A percentile compares a stretch with the other conserved stretches of the same genome.
phyloP scores from a whole-genome alignment of 1,140 invertebrate species.

The Diuraphis noxia region DNA sequence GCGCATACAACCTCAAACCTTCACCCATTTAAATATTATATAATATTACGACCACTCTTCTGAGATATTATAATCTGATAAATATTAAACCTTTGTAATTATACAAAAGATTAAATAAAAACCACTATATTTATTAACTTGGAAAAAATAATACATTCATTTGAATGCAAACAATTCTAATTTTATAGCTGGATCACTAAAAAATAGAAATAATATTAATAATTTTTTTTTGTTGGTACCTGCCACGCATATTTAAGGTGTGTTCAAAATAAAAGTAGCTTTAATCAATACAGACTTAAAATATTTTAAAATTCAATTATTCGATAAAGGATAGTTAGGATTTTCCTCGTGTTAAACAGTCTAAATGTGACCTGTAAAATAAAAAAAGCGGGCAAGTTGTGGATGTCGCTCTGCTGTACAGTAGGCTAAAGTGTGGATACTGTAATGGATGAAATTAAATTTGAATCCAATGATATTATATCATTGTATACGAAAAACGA shows the following conservation, averaged over 20 bases:
- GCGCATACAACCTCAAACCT: background rate
- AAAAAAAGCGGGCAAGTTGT: too few relatives aligned
- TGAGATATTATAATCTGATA: slow-evolving; percentile 19
- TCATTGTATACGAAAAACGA: too few relatives aligned
- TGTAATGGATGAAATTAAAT: too few relatives aligned
- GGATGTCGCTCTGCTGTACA: too few relatives aligned
- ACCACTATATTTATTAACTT: background rate
- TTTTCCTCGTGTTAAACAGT: background rate
- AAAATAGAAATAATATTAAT: background rate
- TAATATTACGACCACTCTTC: background rate
- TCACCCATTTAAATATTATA: background rate
- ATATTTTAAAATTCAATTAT: background rate
- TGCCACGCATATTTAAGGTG: background rate
- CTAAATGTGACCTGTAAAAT: background rate
- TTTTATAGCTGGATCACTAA: background rate
- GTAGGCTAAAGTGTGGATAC: too few relatives aligned
- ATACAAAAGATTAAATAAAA: background rate
- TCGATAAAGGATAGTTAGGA: too few relatives aligned
- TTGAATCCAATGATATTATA: too few relatives aligned
- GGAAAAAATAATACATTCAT: background rate
- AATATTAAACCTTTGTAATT: slow-evolving; percentile 42
- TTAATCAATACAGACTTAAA: background rate
- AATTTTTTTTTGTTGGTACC: background rate
- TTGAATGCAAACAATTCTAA: background rate
- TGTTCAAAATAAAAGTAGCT: background rate